Evolutionary conservation across 2,113 vertebrate genomes (phyloP), one percentile per base, ranked within the genome.

Genomic region (Microtus ochrogaster): DNA sequence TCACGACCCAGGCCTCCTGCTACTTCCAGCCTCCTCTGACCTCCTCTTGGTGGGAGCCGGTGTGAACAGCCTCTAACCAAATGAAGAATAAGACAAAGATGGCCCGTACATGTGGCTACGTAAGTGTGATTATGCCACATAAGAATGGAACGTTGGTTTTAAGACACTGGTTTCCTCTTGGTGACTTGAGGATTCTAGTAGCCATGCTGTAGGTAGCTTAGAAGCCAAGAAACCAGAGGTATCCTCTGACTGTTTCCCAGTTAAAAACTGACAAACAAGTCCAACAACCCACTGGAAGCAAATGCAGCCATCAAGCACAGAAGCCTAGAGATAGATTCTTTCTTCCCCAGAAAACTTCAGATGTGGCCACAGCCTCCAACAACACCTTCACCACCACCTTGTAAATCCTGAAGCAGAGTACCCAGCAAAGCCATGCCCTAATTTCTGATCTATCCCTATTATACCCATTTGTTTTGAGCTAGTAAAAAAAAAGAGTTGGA

Each of bases 171-270:
- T 47, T 63, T 24, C 77, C 58, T n/a, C 39, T 85, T 3, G 49
- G 30, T 90, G 52, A 58, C 47, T 66, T 92, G 72, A 94, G 63
- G 76, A 92, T 87, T 47, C 63, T 65, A 83, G 52, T 44, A 41
- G 12, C 52, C 72, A 36, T 8, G 9, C 2, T 70, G 49, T 44
- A 28, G 58, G 74, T 78, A 91, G 26, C 13, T 0, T 21, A 44
- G 8, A 63, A 13, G 16, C 19, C 88, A 91, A 89, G 49, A 17
- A 76, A 87, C 28, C 55, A 13, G 76, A 74, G 88, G 22, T 14
- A 12, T 11, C 36, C 49, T 81, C 52, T 58, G 36, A n/a, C 28
- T 14, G 36, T 39, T n/a, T 26, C 68, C 52, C 44, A 73, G 39
- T 0, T 39, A 49, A 82, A 95, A 91, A 49, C 24, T 2, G 10